Evolutionary conservation across 1,140 invertebrate genomes (phyloP).

Genomic region (Portunus trituberculatus): DNA sequence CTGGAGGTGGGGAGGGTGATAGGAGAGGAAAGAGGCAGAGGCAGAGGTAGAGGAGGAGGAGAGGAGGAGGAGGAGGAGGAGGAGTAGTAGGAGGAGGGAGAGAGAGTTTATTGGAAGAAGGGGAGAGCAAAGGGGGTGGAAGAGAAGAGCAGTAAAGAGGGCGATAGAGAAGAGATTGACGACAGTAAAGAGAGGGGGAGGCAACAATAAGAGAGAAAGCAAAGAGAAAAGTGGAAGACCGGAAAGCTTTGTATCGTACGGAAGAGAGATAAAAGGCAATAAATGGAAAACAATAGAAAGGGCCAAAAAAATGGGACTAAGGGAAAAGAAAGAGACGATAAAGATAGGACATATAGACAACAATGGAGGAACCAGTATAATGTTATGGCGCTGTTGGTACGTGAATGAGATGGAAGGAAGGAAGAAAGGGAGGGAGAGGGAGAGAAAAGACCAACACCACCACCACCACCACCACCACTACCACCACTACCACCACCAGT

Average conservation of each 20-base stretch:
- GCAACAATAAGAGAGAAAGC: not conserved
- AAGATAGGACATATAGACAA: conserved; percentile 32
- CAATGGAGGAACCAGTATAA: not conserved
- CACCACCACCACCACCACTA: too few relatives aligned
- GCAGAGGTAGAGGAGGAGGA: not conserved
- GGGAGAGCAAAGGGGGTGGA: not conserved
- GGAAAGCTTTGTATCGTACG: not conserved
- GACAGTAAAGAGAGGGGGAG: conserved; percentile 21
- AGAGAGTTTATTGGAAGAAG: not conserved
- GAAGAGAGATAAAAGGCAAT: conserved; percentile 22
- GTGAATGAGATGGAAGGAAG: not conserved
- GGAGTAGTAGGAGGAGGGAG: not conserved
- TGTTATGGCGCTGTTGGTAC: not conserved
- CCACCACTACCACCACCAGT: too few relatives aligned
- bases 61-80: not conserved
- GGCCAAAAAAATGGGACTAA: not conserved
- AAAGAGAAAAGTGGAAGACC: not conserved
- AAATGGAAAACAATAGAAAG: not conserved
- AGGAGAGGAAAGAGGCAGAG: not conserved
- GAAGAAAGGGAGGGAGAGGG: not conserved
- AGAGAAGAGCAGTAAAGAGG: conserved; percentile 37
- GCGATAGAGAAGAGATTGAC: conserved; percentile 2
- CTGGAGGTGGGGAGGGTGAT: conserved; percentile 3
- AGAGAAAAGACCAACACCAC: not conserved
- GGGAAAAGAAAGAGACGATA: conserved; percentile 24